Conservation (phyloP, 2,888 invertebrate genomes). For the Crocallis elinguaria region DNA sequence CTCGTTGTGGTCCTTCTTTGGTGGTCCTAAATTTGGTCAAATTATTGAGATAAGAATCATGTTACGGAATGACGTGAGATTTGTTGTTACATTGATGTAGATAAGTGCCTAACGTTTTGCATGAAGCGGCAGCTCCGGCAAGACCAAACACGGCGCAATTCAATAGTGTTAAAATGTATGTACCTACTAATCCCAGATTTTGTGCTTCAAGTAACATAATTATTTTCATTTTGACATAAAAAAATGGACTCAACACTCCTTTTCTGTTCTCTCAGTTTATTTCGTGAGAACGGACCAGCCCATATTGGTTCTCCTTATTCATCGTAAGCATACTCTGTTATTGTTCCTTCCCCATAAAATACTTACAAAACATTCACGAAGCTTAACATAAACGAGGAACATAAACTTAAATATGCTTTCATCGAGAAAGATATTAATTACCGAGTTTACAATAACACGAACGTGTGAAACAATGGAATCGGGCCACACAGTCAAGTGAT, state of each 20-base stretch:
- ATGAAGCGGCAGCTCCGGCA: not conserved
- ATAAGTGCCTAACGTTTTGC: not conserved
- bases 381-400: conserved; percentile 12
- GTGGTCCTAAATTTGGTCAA: conserved; percentile 19
- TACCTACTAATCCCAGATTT: not conserved
- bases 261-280: too few species aligned
- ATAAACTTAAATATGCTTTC: conserved; percentile 16
- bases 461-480: conserved; percentile 46
- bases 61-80: conserved; percentile 7
- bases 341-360: not conserved
- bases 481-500: conserved; percentile 46
- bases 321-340: not conserved
- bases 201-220: too few species aligned
- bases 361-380: conserved; percentile 10
- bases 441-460: conserved; percentile 38
- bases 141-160: not conserved
- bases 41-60: conserved; percentile 13
- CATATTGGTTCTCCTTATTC: not conserved
- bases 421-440: conserved; percentile 28
- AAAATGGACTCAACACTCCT: too few species aligned
- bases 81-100: not conserved
- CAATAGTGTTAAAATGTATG: not conserved
- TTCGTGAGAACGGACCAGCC: too few species aligned
- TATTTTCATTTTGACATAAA: too few species aligned
- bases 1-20: conserved; percentile 12